Evolutionary conservation across 1,140 invertebrate species (phyloP).

Genomic region (Zelostemma sp.): DNA sequence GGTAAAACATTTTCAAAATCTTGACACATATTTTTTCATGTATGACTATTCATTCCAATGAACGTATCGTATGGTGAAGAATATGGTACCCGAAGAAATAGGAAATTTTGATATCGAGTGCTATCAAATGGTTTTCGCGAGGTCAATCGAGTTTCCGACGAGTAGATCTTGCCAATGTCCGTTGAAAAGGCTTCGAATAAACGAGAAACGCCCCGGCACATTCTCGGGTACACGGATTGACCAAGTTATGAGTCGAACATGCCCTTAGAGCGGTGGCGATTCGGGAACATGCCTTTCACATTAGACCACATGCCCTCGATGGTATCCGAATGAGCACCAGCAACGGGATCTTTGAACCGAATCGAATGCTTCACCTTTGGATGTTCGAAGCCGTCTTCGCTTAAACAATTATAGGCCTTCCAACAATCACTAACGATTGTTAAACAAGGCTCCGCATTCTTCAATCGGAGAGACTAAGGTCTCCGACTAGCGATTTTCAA

Average conservation of each 20-base stretch:
- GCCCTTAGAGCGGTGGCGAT: background rate
- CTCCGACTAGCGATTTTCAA: too few species aligned
- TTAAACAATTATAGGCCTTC: conserved; percentile 27
- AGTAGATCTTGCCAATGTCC: conserved; percentile 8
- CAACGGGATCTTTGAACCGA: conserved; percentile 35
- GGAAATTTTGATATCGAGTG: too few species aligned
- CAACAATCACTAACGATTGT: conserved; percentile 40
- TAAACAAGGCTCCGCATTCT: too few species aligned
- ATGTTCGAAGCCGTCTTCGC: conserved; percentile 22
- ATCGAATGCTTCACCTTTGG: conserved; percentile 19
- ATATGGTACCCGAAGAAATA: too few species aligned
- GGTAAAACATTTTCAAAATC: too few species aligned
- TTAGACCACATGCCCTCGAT: conserved; percentile 13
- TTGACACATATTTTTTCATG: too few species aligned
- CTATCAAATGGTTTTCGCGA: too few species aligned
- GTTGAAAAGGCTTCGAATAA: conserved; percentile 4
- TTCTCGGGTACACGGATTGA: conserved; percentile 19
- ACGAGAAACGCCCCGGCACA: background rate
- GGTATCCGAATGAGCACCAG: conserved; percentile 18
- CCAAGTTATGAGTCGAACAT: conserved; percentile 22
- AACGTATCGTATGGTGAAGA: too few species aligned
- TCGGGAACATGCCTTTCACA: conserved; percentile 8
- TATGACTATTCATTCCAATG: too few species aligned
- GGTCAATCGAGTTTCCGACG: too few species aligned
- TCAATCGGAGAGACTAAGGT: too few species aligned